Percentiles rank a stretch among this genome's conserved stretches.
Evolutionary conservation across 2,113 vertebrate species (phyloP).

Genomic region (Podarcis muralis): DNA sequence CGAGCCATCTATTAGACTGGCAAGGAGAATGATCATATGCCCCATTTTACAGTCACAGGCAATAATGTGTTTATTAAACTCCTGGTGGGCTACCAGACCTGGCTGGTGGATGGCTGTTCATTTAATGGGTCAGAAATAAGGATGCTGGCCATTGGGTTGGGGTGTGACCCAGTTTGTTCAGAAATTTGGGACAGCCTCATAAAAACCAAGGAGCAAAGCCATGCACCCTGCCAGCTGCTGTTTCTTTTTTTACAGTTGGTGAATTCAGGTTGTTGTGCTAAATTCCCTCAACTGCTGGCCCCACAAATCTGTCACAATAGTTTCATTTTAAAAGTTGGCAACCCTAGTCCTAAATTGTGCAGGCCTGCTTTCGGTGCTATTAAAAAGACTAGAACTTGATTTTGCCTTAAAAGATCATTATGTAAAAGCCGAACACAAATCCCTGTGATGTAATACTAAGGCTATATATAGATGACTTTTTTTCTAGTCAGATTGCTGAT

Average conservation of each 20-base stretch:
- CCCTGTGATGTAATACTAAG: background rate
- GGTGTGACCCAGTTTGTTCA: background rate
- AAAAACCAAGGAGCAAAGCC: background rate
- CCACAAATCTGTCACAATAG: background rate
- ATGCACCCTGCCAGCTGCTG: background rate
- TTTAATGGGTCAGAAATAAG: too few species aligned
- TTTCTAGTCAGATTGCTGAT: background rate
- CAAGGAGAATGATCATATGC: background rate
- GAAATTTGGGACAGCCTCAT: background rate
- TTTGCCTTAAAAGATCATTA: background rate
- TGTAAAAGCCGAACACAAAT: background rate
- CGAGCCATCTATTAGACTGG: too few species aligned
- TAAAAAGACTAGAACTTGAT: background rate
- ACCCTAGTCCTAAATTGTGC: background rate
- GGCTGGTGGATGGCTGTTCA: background rate
- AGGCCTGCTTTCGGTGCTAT: background rate
- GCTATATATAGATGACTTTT: background rate
- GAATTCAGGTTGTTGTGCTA: too few species aligned
- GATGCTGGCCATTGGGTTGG: background rate
- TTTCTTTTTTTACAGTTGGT: background rate
- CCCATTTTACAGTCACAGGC: background rate
- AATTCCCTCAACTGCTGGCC: background rate
- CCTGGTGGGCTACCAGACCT: background rate
- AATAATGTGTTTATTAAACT: background rate
- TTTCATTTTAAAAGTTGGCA: background rate